Percentiles rank a stretch among this genome's conserved stretches.
Conservation (phyloP, 2,797 vertebrate genomes). For the Glyptemys insculpta region DNA sequence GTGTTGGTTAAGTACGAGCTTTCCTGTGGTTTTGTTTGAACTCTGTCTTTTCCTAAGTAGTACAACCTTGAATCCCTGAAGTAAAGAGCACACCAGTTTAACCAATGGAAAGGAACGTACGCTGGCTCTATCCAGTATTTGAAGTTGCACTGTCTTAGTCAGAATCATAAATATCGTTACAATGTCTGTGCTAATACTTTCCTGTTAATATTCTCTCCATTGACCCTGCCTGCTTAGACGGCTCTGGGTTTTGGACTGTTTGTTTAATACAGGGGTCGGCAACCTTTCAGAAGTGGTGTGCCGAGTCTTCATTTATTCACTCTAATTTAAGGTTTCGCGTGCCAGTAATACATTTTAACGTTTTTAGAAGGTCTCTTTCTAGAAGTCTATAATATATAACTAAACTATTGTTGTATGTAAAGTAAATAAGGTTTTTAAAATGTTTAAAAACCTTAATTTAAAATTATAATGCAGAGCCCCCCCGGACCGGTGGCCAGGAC, state of each 20-base stretch:
- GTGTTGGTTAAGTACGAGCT: background rate
- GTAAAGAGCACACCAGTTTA: background rate
- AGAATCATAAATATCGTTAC: background rate
- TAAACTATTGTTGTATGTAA: too few species aligned
- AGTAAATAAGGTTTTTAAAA: too few species aligned
- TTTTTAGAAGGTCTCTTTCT: too few species aligned
- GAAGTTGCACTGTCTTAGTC: background rate
- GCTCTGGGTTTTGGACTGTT: background rate
- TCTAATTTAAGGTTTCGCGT: too few species aligned
- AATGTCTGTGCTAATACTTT: background rate
- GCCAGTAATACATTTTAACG: too few species aligned
- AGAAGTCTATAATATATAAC: too few species aligned
- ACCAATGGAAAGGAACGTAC: background rate
- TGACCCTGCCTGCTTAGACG: background rate
- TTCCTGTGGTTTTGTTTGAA: background rate
- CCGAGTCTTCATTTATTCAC: too few species aligned
- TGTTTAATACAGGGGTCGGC: background rate
- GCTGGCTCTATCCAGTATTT: background rate
- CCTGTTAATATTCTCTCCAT: background rate
- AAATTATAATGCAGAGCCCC: too few species aligned
- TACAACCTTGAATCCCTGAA: background rate
- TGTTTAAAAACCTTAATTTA: too few species aligned
- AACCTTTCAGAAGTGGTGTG: too few species aligned
- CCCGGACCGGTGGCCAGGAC: too few species aligned
- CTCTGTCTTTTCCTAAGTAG: background rate